Evolutionary conservation across 2,797 vertebrate species (phyloP).

Genomic region (Myotis myotis): DNA sequence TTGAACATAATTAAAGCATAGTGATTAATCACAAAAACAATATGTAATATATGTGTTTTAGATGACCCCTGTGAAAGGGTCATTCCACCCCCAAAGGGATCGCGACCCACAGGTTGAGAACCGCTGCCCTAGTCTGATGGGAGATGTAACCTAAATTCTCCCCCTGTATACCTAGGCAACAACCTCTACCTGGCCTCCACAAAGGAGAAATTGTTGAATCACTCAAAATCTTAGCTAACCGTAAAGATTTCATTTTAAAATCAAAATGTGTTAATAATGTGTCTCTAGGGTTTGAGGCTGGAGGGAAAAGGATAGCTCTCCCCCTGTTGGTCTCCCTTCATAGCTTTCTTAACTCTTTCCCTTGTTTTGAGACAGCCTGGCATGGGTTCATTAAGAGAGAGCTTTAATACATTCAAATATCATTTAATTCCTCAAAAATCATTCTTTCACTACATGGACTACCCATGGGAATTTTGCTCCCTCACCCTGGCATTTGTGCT

Average conservation of each 20-base stretch:
- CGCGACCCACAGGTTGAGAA: too few relatives aligned
- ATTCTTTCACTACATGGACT: background rate
- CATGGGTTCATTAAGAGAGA: background rate
- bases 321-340: background rate
- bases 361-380: background rate
- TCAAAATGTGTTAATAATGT: background rate
- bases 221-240: background rate
- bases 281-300: background rate
- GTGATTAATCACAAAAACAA: too few relatives aligned
- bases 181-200: background rate
- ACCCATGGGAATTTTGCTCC: background rate
- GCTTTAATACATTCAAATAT: background rate
- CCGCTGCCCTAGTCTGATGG: background rate
- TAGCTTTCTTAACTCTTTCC: background rate
- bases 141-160: background rate
- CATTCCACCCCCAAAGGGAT: too few relatives aligned
- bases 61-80: too few relatives aligned
- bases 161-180: background rate
- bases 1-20: too few relatives aligned
- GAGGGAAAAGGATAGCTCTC: background rate
- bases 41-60: too few relatives aligned
- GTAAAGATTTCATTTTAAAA: constrained; percentile 31
- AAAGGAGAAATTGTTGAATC: background rate
- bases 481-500: background rate
- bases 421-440: background rate